These are phyloP conservation scores for Amorpha juglandis DNA, from an alignment of 2,888 invertebrate species.

Conservation along the genomic window DNA sequence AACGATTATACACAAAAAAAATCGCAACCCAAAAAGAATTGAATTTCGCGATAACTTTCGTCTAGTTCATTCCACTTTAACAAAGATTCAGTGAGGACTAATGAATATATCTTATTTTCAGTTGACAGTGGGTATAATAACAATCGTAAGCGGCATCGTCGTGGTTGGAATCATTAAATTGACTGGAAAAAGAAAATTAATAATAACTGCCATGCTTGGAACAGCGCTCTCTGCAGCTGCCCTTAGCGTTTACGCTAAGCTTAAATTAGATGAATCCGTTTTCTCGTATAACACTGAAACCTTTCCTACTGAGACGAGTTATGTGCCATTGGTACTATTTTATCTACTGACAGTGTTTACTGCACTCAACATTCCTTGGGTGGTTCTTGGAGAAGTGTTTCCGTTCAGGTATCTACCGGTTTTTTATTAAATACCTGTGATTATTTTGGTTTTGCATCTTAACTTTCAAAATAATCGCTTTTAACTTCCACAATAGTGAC, in stretches of 20 bases:
- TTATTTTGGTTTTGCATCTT: no score
- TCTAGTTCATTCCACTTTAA: no score
- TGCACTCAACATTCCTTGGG: slow-evolving; percentile 80
- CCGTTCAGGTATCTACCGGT: slow-evolving; percentile 75
- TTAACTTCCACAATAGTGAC: no score
- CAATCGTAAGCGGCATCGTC: slow-evolving; percentile 67
- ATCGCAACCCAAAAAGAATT: no score
- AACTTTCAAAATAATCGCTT: no score
- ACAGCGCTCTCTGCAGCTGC: slow-evolving; percentile 66
- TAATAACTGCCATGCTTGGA: slow-evolving; percentile 69
- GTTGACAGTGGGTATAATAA: slow-evolving; percentile 77
- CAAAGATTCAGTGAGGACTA: no score
- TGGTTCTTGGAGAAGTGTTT: slow-evolving; percentile 83
- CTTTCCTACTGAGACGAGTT: slow-evolving; percentile 66
- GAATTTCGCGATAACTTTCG: no score
- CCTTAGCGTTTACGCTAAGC: slow-evolving; percentile 73
- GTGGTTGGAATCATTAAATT: slow-evolving; percentile 69
- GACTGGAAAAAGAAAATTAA: slow-evolving; percentile 78
- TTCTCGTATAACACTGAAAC: slow-evolving; percentile 74
- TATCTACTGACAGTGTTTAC: slow-evolving; percentile 67
- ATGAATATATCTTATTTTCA: slow-evolving; percentile 43
- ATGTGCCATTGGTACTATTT: slow-evolving; percentile 69
- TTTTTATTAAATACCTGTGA: not conserved
- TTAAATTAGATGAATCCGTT: slow-evolving; percentile 58
- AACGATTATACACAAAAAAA: no score